Evolutionary conservation across 2,113 vertebrate genomes (phyloP).

Genomic region (Daboia siamensis): DNA sequence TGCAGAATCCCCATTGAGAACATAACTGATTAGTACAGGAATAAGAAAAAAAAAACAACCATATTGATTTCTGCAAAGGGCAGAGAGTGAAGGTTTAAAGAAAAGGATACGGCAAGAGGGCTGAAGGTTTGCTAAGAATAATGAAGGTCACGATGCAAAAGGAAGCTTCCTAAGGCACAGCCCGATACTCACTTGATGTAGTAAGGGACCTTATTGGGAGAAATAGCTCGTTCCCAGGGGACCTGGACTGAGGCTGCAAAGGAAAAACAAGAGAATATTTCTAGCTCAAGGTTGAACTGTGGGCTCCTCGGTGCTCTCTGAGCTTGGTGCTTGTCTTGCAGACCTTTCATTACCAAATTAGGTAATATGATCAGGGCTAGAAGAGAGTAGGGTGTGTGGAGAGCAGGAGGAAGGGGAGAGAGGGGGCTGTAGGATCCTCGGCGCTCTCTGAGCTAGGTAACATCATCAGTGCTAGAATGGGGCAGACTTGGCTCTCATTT

Average conservation of each 20-base stretch:
- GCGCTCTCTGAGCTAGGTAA: not conserved
- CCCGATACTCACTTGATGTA: conserved; percentile 93
- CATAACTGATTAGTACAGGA: not conserved
- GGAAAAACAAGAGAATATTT: conserved; percentile 22
- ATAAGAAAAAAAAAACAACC: not conserved
- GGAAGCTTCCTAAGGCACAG: not conserved
- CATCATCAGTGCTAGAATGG: not conserved
- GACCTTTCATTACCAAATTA: not conserved
- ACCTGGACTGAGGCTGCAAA: conserved; percentile 92
- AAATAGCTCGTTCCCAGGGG: conserved; percentile 97
- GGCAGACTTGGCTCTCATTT: not conserved
- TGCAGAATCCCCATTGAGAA: not conserved
- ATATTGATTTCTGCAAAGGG: not conserved
- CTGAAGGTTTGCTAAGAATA: rapidly evolving
- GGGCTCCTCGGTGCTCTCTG: no score
- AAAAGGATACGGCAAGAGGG: not conserved
- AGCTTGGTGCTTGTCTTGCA: not conserved
- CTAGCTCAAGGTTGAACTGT: not conserved
- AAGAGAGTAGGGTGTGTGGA: not conserved
- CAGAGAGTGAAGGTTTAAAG: not conserved
- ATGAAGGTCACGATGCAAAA: not conserved
- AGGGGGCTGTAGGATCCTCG: no score
- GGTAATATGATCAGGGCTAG: not conserved
- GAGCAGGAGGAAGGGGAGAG: no score
- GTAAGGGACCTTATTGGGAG: conserved; percentile 98